phyloP scores from a whole-genome alignment of 2,113 vertebrate genomes.

The Rhabdornis inornatus region DNA sequence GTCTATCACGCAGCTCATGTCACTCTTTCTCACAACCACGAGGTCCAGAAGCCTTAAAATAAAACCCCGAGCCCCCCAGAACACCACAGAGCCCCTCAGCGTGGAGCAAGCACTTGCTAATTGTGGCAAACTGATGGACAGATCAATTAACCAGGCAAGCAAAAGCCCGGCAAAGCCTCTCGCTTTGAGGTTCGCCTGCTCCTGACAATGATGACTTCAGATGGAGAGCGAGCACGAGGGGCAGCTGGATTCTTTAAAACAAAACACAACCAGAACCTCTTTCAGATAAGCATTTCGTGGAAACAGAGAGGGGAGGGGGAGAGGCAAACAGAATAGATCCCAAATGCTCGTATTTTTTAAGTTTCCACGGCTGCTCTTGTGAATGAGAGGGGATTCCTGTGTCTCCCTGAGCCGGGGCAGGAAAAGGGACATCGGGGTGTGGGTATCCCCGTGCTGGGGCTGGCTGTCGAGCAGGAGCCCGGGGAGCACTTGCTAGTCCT shows the following conservation, averaged over 20 bases:
- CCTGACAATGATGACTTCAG: slow-evolving; percentile 23
- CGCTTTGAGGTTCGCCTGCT: not conserved
- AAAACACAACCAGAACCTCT: slow-evolving; percentile 13
- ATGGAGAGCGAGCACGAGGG: not conserved
- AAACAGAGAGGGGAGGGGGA: not conserved
- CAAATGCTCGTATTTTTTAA: not conserved
- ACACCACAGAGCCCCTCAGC: not conserved
- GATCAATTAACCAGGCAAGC: not conserved
- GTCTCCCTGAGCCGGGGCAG: not conserved
- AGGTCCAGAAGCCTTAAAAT: not conserved
- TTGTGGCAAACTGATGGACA: not conserved
- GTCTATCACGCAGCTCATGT: not conserved
- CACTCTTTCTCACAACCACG: not conserved
- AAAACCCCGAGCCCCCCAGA: not conserved
- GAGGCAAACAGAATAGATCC: not conserved
- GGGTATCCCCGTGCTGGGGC: not conserved
- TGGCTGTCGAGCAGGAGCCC: not conserved
- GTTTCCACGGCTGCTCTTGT: not conserved
- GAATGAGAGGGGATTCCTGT: not conserved
- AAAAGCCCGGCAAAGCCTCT: not conserved
- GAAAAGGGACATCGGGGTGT: not conserved
- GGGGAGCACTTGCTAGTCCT: not conserved
- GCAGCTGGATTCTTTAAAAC: slow-evolving; percentile 21
- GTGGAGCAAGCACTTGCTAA: not conserved
- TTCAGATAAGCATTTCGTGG: not conserved